Evolutionary conservation across 2,797 vertebrate species (phyloP).

Genomic region (Bufotes viridis): DNA sequence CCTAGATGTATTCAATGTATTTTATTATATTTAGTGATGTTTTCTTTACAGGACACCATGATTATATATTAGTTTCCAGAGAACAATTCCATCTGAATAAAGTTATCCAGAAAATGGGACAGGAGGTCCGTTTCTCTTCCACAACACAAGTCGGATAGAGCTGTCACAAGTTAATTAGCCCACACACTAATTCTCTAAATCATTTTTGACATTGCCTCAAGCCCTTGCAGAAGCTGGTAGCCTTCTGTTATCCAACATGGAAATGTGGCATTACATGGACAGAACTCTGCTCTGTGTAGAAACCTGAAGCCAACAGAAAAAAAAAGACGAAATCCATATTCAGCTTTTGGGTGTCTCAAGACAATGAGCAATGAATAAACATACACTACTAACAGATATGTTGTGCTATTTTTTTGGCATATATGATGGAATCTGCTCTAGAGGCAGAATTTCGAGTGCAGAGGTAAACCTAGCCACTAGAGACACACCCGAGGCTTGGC

Average conservation of each 20-base stretch:
- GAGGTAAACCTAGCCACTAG: no score
- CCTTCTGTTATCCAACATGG: constrained; percentile 49
- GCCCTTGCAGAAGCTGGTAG: constrained; percentile 48
- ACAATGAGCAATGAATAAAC: neutral
- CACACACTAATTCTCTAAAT: constrained; percentile 54
- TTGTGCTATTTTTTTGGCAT: no score
- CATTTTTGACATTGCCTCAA: constrained; percentile 56
- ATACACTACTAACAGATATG: neutral
- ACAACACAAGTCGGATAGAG: constrained; percentile 33
- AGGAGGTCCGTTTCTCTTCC: constrained; percentile 23
- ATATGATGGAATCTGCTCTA: no score
- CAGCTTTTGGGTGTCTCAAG: no score
- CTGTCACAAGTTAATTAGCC: constrained; percentile 60
- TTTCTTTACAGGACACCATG: no score
- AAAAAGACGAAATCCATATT: neutral
- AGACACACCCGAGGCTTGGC: neutral
- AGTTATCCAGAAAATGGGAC: constrained; percentile 25
- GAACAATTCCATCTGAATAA: constrained; percentile 15
- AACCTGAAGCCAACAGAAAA: neutral
- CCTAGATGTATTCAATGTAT: neutral
- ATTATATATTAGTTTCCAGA: neutral
- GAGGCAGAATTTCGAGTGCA: no score
- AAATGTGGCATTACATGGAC: constrained; percentile 28
- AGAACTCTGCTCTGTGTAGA: constrained; percentile 31
- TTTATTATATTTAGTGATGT: neutral